These are phyloP conservation scores for Schizothorax lantsangensis DNA, from an alignment of 2,797 vertebrate genomes.

Conservation along the genomic window DNA sequence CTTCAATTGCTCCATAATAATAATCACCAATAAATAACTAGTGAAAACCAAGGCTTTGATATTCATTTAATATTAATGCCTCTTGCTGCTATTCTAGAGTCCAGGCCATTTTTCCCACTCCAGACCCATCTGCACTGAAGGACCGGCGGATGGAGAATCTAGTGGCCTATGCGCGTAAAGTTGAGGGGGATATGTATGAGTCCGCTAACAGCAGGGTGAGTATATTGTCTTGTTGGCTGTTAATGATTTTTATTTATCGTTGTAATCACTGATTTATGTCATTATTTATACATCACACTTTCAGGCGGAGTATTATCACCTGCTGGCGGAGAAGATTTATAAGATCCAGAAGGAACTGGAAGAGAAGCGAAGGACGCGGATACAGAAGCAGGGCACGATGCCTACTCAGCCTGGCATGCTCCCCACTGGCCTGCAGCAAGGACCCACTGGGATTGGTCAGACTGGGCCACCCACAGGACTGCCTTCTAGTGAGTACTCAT, in stretches of 20 bases:
- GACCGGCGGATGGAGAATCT: conserved; percentile 98
- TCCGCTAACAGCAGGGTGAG: conserved; percentile 96
- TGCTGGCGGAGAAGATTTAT: conserved; percentile 97
- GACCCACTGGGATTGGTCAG: conserved; percentile 73
- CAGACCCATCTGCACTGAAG: conserved; percentile 96
- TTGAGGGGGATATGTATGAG: conserved; percentile 99
- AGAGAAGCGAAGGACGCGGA: conserved; percentile 92
- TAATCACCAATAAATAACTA: neutral
- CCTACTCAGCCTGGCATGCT: conserved; percentile 78
- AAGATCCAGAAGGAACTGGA: conserved; percentile 98
- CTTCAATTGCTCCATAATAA: neutral
- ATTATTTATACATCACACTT: conserved; percentile 2
- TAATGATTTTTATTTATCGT: neutral
- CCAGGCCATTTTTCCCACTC: conserved; percentile 98
- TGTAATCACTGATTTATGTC: neutral
- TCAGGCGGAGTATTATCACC: conserved; percentile 96
- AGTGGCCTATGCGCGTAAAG: conserved; percentile 95
- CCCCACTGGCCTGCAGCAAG: conserved; percentile 78
- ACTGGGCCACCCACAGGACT: conserved; percentile 78
- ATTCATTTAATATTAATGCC: neutral
- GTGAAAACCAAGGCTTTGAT: neutral
- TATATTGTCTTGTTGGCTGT: neutral
- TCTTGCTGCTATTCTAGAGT: conserved; percentile 71
- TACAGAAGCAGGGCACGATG: conserved; percentile 93
- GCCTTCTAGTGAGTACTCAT: conserved; percentile 88